Percentiles rank a stretch among this genome's conserved stretches.
phyloP scores from a whole-genome alignment of 1,140 invertebrate species.

The Chymomyza costata region DNA sequence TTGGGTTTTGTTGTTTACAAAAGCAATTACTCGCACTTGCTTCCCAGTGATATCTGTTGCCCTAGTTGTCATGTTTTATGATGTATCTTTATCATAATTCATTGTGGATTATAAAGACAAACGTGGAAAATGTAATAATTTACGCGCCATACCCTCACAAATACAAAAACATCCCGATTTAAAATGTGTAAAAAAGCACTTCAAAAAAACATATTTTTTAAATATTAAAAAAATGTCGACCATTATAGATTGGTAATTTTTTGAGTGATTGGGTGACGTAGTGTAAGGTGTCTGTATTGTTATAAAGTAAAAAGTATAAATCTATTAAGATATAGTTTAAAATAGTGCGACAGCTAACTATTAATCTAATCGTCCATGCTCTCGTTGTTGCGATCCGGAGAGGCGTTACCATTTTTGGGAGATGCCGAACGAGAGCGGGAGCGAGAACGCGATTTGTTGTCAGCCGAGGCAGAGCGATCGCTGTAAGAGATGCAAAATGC shows the following conservation, averaged over 20 bases:
- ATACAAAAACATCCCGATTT: no score
- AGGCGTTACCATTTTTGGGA: conserved; percentile 76
- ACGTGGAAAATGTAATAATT: no score
- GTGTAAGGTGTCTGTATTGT: conserved; percentile 48
- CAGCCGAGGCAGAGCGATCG: conserved; percentile 74
- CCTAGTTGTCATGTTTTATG: no score
- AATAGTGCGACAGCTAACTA: conserved; percentile 65
- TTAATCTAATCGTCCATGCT: conserved; percentile 73
- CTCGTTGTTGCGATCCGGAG: conserved; percentile 70
- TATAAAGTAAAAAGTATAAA: conserved; percentile 58
- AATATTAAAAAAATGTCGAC: conserved; percentile 49
- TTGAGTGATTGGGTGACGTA: conserved; percentile 15
- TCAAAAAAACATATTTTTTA: conserved; percentile 49
- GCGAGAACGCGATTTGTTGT: conserved; percentile 76
- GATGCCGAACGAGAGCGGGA: conserved; percentile 69
- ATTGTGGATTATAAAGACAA: no score
- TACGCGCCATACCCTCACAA: no score
- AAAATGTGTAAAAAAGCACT: no score
- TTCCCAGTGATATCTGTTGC: no score
- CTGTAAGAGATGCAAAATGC: conserved; percentile 59
- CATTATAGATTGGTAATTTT: conserved; percentile 26
- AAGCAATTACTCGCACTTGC: no score
- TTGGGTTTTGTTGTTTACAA: no score
- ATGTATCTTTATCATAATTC: no score
- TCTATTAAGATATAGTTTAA: conserved; percentile 63